Percentiles rank a stretch among this genome's conserved stretches.
Conservation (phyloP, 2,797 vertebrate genomes). For the Urosaurus nigricauda region DNA sequence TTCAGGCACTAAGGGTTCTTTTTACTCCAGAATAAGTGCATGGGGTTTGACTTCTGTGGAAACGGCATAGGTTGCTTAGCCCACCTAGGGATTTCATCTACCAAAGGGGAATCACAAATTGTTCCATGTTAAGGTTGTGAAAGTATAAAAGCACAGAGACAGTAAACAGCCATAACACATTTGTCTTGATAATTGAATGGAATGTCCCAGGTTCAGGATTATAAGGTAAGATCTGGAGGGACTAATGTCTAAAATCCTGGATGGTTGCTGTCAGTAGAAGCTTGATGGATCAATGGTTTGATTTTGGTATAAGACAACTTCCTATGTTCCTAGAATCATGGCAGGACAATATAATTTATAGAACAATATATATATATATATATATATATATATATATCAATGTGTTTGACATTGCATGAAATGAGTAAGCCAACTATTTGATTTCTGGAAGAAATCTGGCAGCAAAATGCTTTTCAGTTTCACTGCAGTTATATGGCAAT, state of each 20-base stretch:
- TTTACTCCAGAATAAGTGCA: background rate
- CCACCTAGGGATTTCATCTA: background rate
- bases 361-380: too few species aligned
- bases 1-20: too few species aligned
- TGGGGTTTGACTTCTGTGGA: background rate
- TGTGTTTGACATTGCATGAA: background rate
- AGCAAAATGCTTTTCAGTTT: slow-evolving; percentile 4
- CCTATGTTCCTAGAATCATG: background rate
- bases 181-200: background rate
- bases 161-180: background rate
- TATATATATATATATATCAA: background rate
- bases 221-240: background rate
- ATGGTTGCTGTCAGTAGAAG: background rate
- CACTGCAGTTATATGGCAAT: background rate
- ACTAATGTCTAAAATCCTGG: background rate
- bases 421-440: background rate
- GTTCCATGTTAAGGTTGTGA: background rate
- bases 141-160: background rate
- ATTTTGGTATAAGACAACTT: background rate
- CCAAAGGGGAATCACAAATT: background rate
- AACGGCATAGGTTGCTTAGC: background rate
- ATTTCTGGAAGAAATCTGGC: slow-evolving; percentile 13
- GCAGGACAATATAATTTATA: background rate
- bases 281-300: background rate
- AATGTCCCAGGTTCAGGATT: background rate